Evolutionary conservation across 2,113 vertebrate genomes (phyloP).

Genomic region (Corydoras sp.): DNA sequence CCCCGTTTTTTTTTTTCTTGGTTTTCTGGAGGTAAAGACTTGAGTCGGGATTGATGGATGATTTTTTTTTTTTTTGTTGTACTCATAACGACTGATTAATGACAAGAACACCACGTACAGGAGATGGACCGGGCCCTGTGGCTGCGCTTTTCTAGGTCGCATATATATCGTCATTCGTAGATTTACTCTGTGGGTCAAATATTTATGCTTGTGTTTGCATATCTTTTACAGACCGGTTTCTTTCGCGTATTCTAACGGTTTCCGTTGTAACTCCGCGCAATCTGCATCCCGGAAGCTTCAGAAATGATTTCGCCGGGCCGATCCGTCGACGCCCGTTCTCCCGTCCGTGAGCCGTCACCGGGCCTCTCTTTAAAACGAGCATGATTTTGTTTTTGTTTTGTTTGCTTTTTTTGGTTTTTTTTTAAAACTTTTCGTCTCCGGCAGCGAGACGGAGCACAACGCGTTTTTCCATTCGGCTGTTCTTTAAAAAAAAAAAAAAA

Average conservation of each 20-base stretch:
- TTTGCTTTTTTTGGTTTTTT: conserved; percentile 60
- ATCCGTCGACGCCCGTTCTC: conserved; percentile 71
- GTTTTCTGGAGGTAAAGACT: conserved; percentile 53
- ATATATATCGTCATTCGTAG: conserved; percentile 74
- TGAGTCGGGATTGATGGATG: conserved; percentile 52
- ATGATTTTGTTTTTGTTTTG: conserved; percentile 64
- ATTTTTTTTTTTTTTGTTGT: conserved; percentile 49
- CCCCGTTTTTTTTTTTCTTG: conserved; percentile 50
- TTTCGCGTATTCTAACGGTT: conserved; percentile 69
- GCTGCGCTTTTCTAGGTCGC: conserved; percentile 70
- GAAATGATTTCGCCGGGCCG: conserved; percentile 67
- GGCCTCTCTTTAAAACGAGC: conserved; percentile 71
- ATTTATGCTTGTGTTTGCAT: conserved; percentile 77
- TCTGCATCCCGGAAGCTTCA: conserved; percentile 70
- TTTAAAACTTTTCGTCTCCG: conserved; percentile 65
- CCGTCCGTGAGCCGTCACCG: conserved; percentile 64
- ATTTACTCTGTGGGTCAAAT: conserved; percentile 74
- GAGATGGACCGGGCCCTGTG: conserved; percentile 76
- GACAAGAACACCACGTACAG: conserved; percentile 76
- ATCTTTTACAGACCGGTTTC: conserved; percentile 66
- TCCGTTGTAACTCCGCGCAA: conserved; percentile 65
- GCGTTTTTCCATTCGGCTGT: conserved; percentile 52
- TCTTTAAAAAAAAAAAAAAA: conserved; percentile 36
- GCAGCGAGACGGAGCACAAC: conserved; percentile 54
- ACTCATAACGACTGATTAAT: conserved; percentile 62